phyloP scores from a whole-genome alignment of 64 coral and sea anemone genomes.

The Montipora sp. region DNA sequence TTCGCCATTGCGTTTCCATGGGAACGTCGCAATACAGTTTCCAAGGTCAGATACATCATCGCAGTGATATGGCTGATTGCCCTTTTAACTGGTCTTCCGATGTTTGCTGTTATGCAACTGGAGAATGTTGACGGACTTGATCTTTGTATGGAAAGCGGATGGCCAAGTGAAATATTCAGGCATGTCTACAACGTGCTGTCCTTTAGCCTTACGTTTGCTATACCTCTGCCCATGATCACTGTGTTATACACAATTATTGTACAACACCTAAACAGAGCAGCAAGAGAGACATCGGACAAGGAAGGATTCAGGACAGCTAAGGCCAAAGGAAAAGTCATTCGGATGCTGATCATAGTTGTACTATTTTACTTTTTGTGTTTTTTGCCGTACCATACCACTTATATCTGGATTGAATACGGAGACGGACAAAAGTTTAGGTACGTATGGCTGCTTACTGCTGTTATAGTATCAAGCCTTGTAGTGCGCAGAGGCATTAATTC shows the following conservation, averaged over 20 bases:
- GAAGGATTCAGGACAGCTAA: slow-evolving; percentile 83
- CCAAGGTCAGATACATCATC: slow-evolving; percentile 81
- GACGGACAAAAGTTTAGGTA: slow-evolving; percentile 54
- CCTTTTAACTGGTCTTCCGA: slow-evolving; percentile 53
- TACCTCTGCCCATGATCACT: slow-evolving; percentile 78
- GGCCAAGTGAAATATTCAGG: slow-evolving; percentile 74
- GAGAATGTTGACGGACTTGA: background rate
- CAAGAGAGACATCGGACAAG: slow-evolving; percentile 57
- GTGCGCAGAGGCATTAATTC: too few relatives aligned
- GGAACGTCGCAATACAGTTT: slow-evolving; percentile 70
- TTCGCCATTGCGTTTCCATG: slow-evolving; percentile 84
- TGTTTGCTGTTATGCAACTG: slow-evolving; percentile 69
- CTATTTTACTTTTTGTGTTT: slow-evolving; percentile 76
- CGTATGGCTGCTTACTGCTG: background rate
- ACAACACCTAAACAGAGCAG: slow-evolving; percentile 69
- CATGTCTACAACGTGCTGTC: slow-evolving; percentile 58
- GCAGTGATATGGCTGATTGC: slow-evolving; percentile 76
- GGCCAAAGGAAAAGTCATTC: slow-evolving; percentile 84
- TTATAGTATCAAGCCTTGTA: too few relatives aligned
- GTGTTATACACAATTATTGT: slow-evolving; percentile 79
- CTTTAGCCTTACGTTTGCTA: slow-evolving; percentile 76
- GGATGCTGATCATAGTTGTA: slow-evolving; percentile 87
- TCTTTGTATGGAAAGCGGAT: slow-evolving; percentile 63
- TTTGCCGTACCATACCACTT: slow-evolving; percentile 71
- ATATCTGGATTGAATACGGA: slow-evolving; percentile 83